Conservation (phyloP, 2,797 vertebrate genomes). For the Urophycis tenuis region DNA sequence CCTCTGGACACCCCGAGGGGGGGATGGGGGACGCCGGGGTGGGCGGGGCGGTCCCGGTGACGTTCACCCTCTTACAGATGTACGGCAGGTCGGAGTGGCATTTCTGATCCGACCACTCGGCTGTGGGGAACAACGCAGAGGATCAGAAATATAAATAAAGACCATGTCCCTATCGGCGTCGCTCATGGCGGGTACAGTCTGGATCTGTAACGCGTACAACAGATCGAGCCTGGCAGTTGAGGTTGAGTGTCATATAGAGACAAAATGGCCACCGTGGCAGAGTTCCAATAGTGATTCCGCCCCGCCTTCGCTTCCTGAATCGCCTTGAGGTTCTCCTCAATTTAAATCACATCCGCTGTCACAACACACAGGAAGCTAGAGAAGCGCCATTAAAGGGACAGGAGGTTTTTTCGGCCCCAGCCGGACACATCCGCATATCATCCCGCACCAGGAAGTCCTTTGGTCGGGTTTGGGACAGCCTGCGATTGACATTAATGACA, state of each 20-base stretch:
- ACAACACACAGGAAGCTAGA: neutral
- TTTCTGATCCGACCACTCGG: constrained; percentile 88
- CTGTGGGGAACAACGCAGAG: constrained; percentile 52
- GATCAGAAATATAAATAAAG: neutral
- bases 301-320: neutral
- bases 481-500: neutral
- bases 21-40: constrained; percentile 57
- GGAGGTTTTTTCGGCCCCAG: neutral
- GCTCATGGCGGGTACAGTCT: neutral
- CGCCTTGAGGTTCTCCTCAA: neutral
- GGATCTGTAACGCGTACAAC: neutral
- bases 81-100: constrained; percentile 85
- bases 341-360: neutral
- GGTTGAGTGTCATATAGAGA: neutral
- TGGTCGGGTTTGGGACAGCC: neutral
- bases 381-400: neutral
- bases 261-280: neutral
- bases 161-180: neutral
- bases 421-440: too few species aligned
- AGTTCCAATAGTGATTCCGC: neutral
- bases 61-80: constrained; percentile 89
- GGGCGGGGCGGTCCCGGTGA: constrained; percentile 66
- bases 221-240: neutral
- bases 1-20: constrained; percentile 75
- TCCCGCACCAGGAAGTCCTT: neutral